phyloP scores from a whole-genome alignment of 2,797 vertebrate species.

The Lindbergichthys nudifrons region DNA sequence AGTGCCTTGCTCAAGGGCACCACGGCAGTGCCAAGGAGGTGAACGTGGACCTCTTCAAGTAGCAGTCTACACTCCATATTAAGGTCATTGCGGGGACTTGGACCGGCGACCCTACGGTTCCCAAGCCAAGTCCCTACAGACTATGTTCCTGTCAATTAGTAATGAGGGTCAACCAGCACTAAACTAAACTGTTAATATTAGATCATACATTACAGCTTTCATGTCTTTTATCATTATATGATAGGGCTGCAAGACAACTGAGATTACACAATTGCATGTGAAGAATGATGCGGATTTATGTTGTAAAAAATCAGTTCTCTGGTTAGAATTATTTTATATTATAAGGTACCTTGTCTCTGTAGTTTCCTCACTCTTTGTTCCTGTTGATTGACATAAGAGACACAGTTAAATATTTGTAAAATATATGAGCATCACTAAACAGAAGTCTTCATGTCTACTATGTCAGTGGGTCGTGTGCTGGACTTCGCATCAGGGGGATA shows the following conservation, averaged over 20 bases:
- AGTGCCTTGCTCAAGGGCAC: no score
- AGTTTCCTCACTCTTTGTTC: constrained; percentile 46
- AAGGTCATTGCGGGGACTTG: no score
- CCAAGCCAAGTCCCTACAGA: no score
- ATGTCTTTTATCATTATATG: neutral
- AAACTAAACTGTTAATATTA: neutral
- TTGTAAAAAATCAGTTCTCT: neutral
- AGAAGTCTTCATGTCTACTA: neutral
- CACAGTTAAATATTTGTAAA: constrained; percentile 8
- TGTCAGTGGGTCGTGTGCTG: no score
- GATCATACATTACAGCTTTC: neutral
- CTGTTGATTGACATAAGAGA: constrained; percentile 62
- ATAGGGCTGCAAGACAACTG: neutral
- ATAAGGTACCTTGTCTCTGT: constrained; percentile 72
- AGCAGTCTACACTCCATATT: no score
- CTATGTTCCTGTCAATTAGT: neutral
- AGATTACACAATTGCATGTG: neutral
- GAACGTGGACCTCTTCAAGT: no score
- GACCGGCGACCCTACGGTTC: no score
- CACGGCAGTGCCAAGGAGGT: no score
- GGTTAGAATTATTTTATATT: neutral
- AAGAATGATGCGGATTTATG: neutral
- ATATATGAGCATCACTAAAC: neutral
- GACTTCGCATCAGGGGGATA: no score
- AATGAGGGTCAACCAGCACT: neutral